These are phyloP conservation scores for Sympetrum striolatum DNA, from an alignment of 2,888 invertebrate species.

Conservation along the genomic window DNA sequence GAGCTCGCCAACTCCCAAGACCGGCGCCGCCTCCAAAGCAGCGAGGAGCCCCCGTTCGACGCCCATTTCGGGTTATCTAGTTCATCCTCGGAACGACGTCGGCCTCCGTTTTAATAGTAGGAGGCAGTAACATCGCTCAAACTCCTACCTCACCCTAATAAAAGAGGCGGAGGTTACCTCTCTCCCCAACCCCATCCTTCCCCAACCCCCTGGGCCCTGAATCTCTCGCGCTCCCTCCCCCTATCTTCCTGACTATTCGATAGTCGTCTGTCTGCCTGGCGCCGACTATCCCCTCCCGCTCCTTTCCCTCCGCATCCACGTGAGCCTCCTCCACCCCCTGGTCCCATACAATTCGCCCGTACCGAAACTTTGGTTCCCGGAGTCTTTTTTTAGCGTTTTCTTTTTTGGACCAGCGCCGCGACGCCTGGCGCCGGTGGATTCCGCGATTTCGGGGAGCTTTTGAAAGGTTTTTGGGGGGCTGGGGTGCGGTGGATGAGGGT, in stretches of 20 bases:
- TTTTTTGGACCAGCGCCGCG: conserved; percentile 40
- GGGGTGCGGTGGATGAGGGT: background rate
- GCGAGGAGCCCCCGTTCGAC: background rate
- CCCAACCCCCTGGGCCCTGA: background rate
- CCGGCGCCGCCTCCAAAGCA: conserved; percentile 1
- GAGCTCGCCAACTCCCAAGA: background rate
- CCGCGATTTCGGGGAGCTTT: background rate
- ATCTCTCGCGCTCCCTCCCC: background rate
- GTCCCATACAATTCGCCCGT: background rate
- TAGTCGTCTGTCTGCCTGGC: conserved; percentile 41
- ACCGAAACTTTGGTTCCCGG: background rate
- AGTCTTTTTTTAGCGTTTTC: background rate
- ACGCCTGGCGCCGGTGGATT: conserved; percentile 44
- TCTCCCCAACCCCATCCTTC: background rate
- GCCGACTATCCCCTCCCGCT: background rate
- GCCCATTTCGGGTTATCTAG: conserved; percentile 24
- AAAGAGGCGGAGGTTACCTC: background rate
- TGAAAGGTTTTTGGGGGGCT: background rate
- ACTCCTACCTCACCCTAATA: background rate
- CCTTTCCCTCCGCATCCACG: background rate
- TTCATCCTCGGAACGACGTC: conserved; percentile 10
- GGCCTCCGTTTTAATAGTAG: conserved; percentile 27
- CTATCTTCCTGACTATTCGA: background rate
- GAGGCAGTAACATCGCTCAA: conserved; percentile 23
- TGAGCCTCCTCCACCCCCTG: background rate